phyloP scores from a whole-genome alignment of 2,797 vertebrate species.

The Xyrichtys novacula region DNA sequence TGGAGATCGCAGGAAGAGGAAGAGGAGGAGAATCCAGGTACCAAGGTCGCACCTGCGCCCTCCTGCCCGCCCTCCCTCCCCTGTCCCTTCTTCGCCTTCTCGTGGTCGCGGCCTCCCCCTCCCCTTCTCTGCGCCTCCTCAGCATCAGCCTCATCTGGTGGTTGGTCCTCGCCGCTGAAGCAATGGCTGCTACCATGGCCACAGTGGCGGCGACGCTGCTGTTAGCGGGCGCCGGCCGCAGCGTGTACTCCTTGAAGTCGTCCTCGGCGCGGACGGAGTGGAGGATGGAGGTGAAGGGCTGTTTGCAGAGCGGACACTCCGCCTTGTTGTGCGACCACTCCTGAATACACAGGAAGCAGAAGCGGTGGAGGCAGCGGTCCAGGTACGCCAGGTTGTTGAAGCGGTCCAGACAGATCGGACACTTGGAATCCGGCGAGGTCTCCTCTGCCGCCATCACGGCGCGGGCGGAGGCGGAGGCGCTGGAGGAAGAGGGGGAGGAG shows the following conservation, averaged over 20 bases:
- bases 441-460: slow-evolving; percentile 83
- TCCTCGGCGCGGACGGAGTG: slow-evolving; percentile 91
- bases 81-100: slow-evolving; percentile 45
- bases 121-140: slow-evolving; percentile 43
- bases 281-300: slow-evolving; percentile 92
- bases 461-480: slow-evolving; percentile 41
- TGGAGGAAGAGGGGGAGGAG: not conserved
- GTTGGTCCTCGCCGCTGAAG: slow-evolving; percentile 45
- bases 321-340: slow-evolving; percentile 96
- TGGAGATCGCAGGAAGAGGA: not conserved
- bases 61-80: not conserved
- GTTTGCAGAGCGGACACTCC: slow-evolving; percentile 94
- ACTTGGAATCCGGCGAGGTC: slow-evolving; percentile 92
- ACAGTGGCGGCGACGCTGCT: slow-evolving; percentile 71
- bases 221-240: slow-evolving; percentile 81
- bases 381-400: slow-evolving; percentile 93
- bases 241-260: slow-evolving; percentile 90
- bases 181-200: slow-evolving; percentile 70
- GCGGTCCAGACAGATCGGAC: slow-evolving; percentile 93
- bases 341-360: slow-evolving; percentile 93
- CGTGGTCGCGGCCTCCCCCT: not conserved
- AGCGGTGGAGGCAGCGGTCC: slow-evolving; percentile 92
- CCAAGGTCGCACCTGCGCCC: slow-evolving; percentile 58
- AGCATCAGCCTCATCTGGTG: slow-evolving; percentile 73
- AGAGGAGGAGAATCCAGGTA: slow-evolving; percentile 49